Percentiles rank a stretch among this genome's conserved stretches.
phyloP scores from a whole-genome alignment of 2,888 invertebrate genomes.

The Adela reaumurella region DNA sequence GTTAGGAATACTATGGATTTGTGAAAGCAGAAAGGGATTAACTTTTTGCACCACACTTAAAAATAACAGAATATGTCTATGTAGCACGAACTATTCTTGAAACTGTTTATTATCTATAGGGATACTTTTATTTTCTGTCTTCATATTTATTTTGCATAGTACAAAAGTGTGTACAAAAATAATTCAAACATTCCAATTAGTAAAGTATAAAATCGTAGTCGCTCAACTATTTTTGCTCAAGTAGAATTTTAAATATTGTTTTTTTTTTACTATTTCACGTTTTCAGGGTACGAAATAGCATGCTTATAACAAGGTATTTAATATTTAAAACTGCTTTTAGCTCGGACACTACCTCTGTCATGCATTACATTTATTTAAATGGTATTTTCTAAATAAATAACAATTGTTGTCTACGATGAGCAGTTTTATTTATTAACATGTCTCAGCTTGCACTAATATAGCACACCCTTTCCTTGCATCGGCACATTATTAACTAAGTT shows the following conservation, averaged over 20 bases:
- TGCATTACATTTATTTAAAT: not conserved
- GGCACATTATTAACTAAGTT: not conserved
- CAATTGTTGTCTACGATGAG: conserved; percentile 13
- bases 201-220: not conserved
- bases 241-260: conserved; percentile 8
- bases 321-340: not conserved
- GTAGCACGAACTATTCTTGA: too few relatives aligned
- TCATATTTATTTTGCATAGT: too few relatives aligned
- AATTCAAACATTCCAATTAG: not conserved
- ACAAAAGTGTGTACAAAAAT: too few relatives aligned
- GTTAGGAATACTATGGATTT: too few relatives aligned
- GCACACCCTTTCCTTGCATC: not conserved
- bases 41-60: too few relatives aligned
- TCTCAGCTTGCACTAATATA: conserved; percentile 11
- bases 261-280: conserved; percentile 2
- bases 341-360: not conserved
- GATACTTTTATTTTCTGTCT: too few relatives aligned
- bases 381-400: conserved; percentile 6
- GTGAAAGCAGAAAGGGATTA: too few relatives aligned
- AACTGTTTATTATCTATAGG: too few relatives aligned
- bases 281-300: too few relatives aligned
- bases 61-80: too few relatives aligned
- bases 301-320: not conserved
- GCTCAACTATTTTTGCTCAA: conserved; percentile 4
- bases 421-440: conserved; percentile 32